Base-by-base conservation (phyloP, 2,113 vertebrate genomes). In the Serinus canaria region DNA sequence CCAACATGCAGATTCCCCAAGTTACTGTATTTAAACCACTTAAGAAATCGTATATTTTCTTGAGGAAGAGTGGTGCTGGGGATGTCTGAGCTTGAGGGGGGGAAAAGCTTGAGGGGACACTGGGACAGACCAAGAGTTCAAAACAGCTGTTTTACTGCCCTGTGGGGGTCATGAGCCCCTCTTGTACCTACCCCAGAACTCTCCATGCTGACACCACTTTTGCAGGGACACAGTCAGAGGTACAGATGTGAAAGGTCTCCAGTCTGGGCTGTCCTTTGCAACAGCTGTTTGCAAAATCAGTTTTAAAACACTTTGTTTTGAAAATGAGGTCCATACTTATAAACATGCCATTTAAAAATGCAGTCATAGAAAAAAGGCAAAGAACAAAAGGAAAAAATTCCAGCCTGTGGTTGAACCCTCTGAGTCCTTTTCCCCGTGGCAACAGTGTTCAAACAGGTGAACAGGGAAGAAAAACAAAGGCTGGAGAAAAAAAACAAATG, bases 201-300 rank as follows among this genome's bases (percentile, higher is more conserved):
- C 37, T 77, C 74, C 4, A 3, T 6, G 3, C 30, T 5, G 3
- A n/a, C 4, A 1, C 18, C 2, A 5, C 75, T 87, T 67, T 21
- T 15, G 22, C 41, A 82, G 44, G 46, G 62, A 82, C 28, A 15
- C 2, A 7, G 14, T 63, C 70, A 62, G 62, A 60, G 37, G 19
- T 33, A 37, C 0, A 5, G 58, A 49, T 15, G 33, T 0, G 0
- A 53, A 69, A 82, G 33, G 46, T 53, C 46, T 66, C 27, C 1
- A 1, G 22, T 13, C 39, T 16, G 50, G 19, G 39, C 33, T 76
- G 37, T 76, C 49, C n/a, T 75, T 47, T 46, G 28, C 33, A 94
- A 74, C 47, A 69, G 72, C 70, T 76, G 78, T 50, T 76, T 2
- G 1, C 43, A 86, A 83, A 73, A 50, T 70, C 7, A 74, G 31